phyloP scores from a whole-genome alignment of 2,113 vertebrate species.

The Ptychochromis oligacanthus region DNA sequence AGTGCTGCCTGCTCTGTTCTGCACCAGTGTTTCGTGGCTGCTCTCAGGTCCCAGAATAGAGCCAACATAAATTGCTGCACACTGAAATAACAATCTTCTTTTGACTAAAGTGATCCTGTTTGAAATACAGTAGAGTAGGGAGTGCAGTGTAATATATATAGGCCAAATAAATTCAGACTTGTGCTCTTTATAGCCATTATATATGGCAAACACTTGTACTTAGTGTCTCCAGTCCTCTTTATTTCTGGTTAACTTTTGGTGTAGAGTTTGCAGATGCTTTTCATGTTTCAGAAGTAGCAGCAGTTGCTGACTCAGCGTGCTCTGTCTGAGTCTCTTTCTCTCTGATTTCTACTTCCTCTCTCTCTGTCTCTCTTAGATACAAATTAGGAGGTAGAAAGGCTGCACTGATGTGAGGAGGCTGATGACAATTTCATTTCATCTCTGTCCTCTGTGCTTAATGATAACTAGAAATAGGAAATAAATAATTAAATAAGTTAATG shows the following conservation, averaged over 20 bases:
- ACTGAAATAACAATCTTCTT: rapidly evolving
- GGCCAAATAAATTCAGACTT: background rate
- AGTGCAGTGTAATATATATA: background rate
- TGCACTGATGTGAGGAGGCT: background rate
- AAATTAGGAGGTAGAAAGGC: background rate
- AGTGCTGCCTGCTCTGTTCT: background rate
- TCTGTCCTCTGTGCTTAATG: background rate
- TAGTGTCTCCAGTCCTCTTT: background rate
- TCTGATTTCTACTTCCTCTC: background rate
- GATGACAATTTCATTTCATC: background rate
- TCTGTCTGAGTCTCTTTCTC: background rate
- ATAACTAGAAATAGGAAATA: background rate
- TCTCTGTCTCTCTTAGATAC: background rate
- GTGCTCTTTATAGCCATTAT: conserved; percentile 19
- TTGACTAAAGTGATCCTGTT: rapidly evolving
- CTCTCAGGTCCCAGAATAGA: too few relatives aligned
- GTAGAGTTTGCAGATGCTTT: background rate
- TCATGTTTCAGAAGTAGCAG: background rate
- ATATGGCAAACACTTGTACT: conserved; percentile 21
- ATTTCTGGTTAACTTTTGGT: background rate
- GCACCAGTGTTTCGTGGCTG: too few relatives aligned
- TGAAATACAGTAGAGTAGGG: background rate
- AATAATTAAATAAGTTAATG: background rate
- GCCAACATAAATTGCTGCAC: background rate
- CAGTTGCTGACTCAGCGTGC: conserved; percentile 13